phyloP scores from a whole-genome alignment of 2,888 invertebrate species.

The Drosophila birchii region DNA sequence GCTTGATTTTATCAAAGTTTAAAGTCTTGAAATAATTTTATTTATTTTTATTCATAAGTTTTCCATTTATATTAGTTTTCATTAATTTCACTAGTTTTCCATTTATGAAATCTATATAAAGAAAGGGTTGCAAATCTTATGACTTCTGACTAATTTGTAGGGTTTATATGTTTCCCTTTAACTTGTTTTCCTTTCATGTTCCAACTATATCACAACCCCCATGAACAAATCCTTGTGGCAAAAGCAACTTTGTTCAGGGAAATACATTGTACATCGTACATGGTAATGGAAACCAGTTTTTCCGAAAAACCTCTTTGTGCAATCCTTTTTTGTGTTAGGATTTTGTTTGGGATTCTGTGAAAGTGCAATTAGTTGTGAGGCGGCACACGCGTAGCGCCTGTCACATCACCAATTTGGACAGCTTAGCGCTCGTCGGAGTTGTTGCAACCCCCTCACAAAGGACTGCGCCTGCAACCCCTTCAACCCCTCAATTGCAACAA shows the following conservation, averaged over 20 bases:
- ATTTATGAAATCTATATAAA: not conserved
- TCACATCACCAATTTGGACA: conserved; percentile 66
- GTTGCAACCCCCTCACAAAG: conserved; percentile 6
- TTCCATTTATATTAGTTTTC: not conserved
- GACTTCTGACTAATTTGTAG: not conserved
- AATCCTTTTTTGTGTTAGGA: conserved; percentile 16
- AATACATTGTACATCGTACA: not conserved
- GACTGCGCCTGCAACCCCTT: conserved; percentile 13
- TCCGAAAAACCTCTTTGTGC: conserved; percentile 24
- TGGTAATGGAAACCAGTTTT: conserved; percentile 42
- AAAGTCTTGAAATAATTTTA: not conserved
- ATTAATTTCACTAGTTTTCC: not conserved
- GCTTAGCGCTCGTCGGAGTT: conserved; percentile 53
- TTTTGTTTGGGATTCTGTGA: conserved; percentile 22
- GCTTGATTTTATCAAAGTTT: not conserved
- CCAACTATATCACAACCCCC: conserved; percentile 13
- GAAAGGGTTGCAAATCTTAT: not conserved
- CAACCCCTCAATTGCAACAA: conserved; percentile 75
- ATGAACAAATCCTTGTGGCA: conserved; percentile 6
- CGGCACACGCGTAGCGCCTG: conserved; percentile 65
- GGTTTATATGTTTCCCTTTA: not conserved
- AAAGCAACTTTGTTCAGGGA: conserved; percentile 25
- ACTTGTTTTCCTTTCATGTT: not conserved
- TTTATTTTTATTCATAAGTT: not conserved
- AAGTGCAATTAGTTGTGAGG: conserved; percentile 73